A percentile compares a stretch with the other conserved stretches of the same genome.
Conservation (phyloP, 2,888 invertebrate species). For the Plebejus anna region DNA sequence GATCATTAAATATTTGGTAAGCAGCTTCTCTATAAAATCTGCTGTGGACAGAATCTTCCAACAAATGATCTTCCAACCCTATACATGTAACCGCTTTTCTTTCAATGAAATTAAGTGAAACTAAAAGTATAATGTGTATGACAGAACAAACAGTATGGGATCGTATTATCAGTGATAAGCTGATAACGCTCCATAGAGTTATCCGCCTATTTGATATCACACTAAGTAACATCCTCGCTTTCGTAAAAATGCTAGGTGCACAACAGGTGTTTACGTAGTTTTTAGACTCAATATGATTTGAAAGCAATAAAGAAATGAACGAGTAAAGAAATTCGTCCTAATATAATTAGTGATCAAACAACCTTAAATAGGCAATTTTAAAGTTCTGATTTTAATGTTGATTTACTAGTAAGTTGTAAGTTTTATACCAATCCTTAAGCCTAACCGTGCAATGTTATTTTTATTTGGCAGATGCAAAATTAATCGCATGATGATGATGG, state of each 20-base stretch:
- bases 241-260: not conserved
- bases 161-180: slow-evolving; percentile 68
- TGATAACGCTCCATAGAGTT: slow-evolving; percentile 59
- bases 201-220: slow-evolving; percentile 61
- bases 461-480: not conserved
- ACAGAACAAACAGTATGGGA: slow-evolving; percentile 45
- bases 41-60: too few relatives aligned
- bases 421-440: not conserved
- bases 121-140: not conserved
- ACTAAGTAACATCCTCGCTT: slow-evolving; percentile 2
- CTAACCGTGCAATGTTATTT: not conserved
- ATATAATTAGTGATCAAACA: too few relatives aligned
- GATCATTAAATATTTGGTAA: too few relatives aligned
- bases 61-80: too few relatives aligned
- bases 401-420: not conserved
- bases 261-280: not conserved
- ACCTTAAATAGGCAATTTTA: too few relatives aligned
- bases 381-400: not conserved
- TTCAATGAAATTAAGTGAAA: not conserved
- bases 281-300: not conserved
- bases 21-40: too few relatives aligned
- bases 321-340: too few relatives aligned
- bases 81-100: not conserved
- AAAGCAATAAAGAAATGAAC: not conserved
- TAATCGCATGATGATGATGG: slow-evolving; percentile 3